These are phyloP conservation scores for Sepioteuthis lessoniana DNA, from an alignment of 2,888 invertebrate genomes.

Conservation along the genomic window DNA sequence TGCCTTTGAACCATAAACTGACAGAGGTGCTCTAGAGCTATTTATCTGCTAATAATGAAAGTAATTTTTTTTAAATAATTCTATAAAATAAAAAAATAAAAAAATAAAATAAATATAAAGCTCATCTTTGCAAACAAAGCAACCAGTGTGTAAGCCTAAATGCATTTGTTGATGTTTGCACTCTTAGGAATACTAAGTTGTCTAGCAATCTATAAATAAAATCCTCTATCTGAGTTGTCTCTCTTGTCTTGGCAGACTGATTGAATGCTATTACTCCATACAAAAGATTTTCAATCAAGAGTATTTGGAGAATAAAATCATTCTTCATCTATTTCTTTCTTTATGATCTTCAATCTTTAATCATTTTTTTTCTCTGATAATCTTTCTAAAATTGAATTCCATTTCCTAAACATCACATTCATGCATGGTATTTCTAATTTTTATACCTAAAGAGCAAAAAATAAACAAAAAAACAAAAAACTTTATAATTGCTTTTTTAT, in stretches of 20 bases:
- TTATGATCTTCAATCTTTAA: no score
- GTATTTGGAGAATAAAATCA: not conserved
- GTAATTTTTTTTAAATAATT: not conserved
- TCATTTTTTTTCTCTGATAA: not conserved
- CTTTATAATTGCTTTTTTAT: constrained; percentile 25
- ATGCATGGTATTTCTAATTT: constrained; percentile 33
- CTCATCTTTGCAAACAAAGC: not conserved
- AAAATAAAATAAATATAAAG: not conserved
- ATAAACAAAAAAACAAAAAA: not conserved
- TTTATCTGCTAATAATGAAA: not conserved
- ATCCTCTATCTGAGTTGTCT: not conserved
- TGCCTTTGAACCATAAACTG: constrained; percentile 10
- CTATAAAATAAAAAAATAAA: not conserved
- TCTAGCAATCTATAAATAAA: not conserved
- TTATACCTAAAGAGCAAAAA: not conserved
- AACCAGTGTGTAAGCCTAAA: constrained; percentile 23
- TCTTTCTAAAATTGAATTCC: constrained; percentile 2
- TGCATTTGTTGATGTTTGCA: not conserved
- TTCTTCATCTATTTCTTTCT: not conserved
- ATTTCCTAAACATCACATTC: not conserved
- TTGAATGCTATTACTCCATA: not conserved
- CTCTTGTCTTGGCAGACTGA: constrained; percentile 25
- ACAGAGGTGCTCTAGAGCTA: constrained; percentile 10
- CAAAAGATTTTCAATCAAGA: not conserved
- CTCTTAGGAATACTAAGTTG: not conserved